Evolutionary conservation across 2,888 invertebrate species (phyloP).

Genomic region (Melanotus villosus): DNA sequence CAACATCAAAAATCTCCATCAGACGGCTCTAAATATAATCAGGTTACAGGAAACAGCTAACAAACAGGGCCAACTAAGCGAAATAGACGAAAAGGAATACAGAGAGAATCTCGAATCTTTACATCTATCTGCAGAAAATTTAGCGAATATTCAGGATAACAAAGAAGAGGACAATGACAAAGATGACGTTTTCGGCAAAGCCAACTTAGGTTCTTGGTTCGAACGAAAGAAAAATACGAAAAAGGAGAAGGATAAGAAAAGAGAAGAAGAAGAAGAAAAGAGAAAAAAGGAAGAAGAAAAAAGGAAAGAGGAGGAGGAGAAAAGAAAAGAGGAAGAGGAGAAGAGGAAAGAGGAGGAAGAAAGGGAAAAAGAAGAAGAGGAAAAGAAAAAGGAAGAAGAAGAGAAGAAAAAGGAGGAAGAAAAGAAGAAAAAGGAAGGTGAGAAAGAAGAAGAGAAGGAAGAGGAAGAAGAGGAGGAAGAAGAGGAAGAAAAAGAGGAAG

Average conservation of each 20-base stretch:
- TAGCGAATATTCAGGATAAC: slow-evolving; percentile 61
- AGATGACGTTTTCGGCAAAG: slow-evolving; percentile 57
- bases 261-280: slow-evolving; percentile 46
- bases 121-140: slow-evolving; percentile 61
- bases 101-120: slow-evolving; percentile 71
- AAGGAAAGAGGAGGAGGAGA: slow-evolving; percentile 47
- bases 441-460: slow-evolving; percentile 53
- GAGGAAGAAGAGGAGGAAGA: slow-evolving; percentile 56
- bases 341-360: slow-evolving; percentile 52
- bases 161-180: slow-evolving; percentile 54
- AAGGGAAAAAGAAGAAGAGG: slow-evolving; percentile 51
- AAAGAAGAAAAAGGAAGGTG: slow-evolving; percentile 39
- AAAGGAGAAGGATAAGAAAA: slow-evolving; percentile 45
- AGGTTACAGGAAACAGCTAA: slow-evolving; percentile 76
- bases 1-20: slow-evolving; percentile 74
- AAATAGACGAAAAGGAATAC: slow-evolving; percentile 72
- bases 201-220: slow-evolving; percentile 63
- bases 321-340: slow-evolving; percentile 53
- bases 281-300: slow-evolving; percentile 52
- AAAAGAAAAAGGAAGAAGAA: slow-evolving; percentile 48
- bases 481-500: slow-evolving; percentile 62
- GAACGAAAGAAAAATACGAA: slow-evolving; percentile 58
- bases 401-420: slow-evolving; percentile 55
- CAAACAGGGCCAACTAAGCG: slow-evolving; percentile 71
- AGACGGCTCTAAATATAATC: slow-evolving; percentile 73